phyloP scores from a whole-genome alignment of 1,140 invertebrate species.

The Agrilus planipennis region DNA sequence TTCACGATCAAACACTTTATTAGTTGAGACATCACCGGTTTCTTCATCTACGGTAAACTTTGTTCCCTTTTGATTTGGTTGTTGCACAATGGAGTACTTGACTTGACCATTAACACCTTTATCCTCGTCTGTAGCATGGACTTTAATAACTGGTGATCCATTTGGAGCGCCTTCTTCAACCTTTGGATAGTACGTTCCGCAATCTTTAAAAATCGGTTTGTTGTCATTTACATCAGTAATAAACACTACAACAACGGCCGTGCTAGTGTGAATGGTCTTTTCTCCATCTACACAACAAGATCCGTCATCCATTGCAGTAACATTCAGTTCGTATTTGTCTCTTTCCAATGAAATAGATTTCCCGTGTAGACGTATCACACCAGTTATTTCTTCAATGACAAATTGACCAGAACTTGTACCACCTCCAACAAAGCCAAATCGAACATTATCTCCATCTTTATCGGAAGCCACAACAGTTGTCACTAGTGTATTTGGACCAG shows the following conservation, averaged over 20 bases:
- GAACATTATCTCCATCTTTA: constrained; percentile 89
- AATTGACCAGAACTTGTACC: constrained; percentile 83
- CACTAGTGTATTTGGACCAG: constrained; percentile 83
- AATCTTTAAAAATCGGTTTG: constrained; percentile 88
- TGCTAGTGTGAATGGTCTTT: constrained; percentile 77
- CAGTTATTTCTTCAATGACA: constrained; percentile 90
- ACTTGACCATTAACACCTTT: constrained; percentile 88
- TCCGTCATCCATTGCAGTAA: constrained; percentile 88
- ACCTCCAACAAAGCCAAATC: constrained; percentile 87
- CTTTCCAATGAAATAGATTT: constrained; percentile 73
- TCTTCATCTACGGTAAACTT: constrained; percentile 92
- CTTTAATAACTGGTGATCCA: constrained; percentile 85
- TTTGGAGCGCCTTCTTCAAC: constrained; percentile 87
- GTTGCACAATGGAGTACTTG: constrained; percentile 91
- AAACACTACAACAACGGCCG: constrained; percentile 91
- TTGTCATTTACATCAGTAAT: constrained; percentile 95
- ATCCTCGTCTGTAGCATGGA: constrained; percentile 86
- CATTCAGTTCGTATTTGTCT: constrained; percentile 87
- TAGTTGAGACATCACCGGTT: constrained; percentile 85
- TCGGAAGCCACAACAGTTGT: constrained; percentile 91
- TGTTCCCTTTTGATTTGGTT: constrained; percentile 91
- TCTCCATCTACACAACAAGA: constrained; percentile 82
- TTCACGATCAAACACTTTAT: constrained; percentile 92
- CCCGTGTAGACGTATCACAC: constrained; percentile 79
- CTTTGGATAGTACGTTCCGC: constrained; percentile 81